phyloP scores from a whole-genome alignment of 1,140 invertebrate genomes.

The Drosophila azteca region DNA sequence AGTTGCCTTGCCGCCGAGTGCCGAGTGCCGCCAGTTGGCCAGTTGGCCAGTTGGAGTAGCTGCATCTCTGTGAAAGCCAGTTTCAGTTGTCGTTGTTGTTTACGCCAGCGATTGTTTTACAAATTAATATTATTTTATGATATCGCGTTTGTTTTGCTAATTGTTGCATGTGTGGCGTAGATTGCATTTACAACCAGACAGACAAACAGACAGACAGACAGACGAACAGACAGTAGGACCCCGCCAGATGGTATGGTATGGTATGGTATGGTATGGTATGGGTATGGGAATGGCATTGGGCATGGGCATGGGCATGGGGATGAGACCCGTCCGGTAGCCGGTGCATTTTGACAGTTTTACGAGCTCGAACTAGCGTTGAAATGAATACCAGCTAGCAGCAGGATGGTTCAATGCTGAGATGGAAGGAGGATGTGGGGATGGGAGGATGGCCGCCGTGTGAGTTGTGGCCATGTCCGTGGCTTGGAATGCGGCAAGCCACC shows the following conservation, averaged over 20 bases:
- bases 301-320: neutral
- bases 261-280: neutral
- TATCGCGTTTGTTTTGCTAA: constrained; percentile 83
- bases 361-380: constrained; percentile 72
- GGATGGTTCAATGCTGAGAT: constrained; percentile 1
- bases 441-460: constrained; percentile 47
- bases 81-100: constrained; percentile 68
- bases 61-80: constrained; percentile 3
- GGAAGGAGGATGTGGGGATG: neutral
- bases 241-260: constrained; percentile 24
- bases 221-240: constrained; percentile 7
- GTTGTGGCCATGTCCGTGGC: constrained; percentile 71
- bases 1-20: too few species aligned
- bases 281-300: too few species aligned
- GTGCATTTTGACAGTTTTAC: constrained; percentile 82
- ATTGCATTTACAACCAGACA: constrained; percentile 68
- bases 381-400: constrained; percentile 70
- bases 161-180: constrained; percentile 83
- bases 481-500: constrained; percentile 69
- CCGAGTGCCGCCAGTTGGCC: too few species aligned
- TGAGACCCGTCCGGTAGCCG: constrained; percentile 66
- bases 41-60: neutral
- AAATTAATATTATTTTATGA: constrained; percentile 83
- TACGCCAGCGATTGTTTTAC: constrained; percentile 79
- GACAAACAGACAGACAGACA: constrained; percentile 1